These are phyloP conservation scores for Drosophila carrolli DNA, from an alignment of 1,140 invertebrate genomes.

Conservation along the genomic window DNA sequence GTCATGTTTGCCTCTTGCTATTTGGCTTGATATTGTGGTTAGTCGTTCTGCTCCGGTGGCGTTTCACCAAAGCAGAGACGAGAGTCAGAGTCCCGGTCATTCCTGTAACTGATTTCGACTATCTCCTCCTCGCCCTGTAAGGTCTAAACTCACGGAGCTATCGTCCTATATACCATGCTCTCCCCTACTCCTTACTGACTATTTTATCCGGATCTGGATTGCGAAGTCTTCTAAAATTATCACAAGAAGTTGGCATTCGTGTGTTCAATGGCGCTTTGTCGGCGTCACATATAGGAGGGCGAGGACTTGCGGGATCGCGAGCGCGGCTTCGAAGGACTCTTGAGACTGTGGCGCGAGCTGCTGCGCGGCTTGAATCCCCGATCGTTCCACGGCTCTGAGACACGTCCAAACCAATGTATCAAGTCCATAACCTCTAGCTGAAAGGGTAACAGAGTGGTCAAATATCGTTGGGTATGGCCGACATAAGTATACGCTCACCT, in stretches of 20 bases:
- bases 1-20: constrained; percentile 26
- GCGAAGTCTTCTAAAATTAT: constrained; percentile 46
- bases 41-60: constrained; percentile 5
- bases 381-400: constrained; percentile 79
- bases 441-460: not conserved
- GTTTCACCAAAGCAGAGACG: not conserved
- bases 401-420: constrained; percentile 79
- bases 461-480: too few species aligned
- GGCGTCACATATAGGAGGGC: constrained; percentile 79
- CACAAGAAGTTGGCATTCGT: constrained; percentile 59
- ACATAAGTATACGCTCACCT: constrained; percentile 73
- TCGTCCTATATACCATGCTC: not conserved
- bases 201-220: constrained; percentile 11
- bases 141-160: not conserved
- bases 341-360: constrained; percentile 70
- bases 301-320: constrained; percentile 79
- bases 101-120: constrained; percentile 20
- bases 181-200: constrained; percentile 23
- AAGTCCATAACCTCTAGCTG: constrained; percentile 80
- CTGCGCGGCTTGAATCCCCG: constrained; percentile 67
- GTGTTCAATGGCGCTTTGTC: constrained; percentile 59
- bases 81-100: constrained; percentile 19
- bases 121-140: not conserved
- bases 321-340: constrained; percentile 73
- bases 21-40: constrained; percentile 37